Base-by-base conservation (phyloP, 1,140 invertebrate genomes). In the Bombus soroeensis region DNA sequence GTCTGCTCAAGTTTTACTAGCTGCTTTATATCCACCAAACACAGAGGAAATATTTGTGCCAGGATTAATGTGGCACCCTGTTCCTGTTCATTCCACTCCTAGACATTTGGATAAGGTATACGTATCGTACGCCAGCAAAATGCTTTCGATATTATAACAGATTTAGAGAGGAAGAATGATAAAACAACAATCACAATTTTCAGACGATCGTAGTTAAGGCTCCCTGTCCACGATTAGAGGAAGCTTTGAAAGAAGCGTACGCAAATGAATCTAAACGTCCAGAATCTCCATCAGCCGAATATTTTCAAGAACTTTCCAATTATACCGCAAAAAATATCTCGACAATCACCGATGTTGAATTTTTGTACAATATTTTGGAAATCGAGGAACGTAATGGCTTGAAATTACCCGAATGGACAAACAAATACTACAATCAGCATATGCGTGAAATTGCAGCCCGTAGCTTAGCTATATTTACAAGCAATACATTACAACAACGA, bases 41-140 rank as follows among this genome's bases (percentile, higher is more conserved):
- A 94, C 96, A 12, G 94, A 96, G 41, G 97, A 98, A 91, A 95
- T 96, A 83, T 98, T 98, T 96, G 96, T 98, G 91, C 93, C 95
- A 0, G 94, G 96, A 71, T 94, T 99, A 70, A 91, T 94, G 1
- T 99, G 98, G 98, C 97, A 98, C 90, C 98, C 98, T 0, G 97
- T 99, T 90, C 98, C 98, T 2, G 96, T 99, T 28, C 97, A 98
- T 94, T 97, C 97, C 10, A 94, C 96, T 66, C 97, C 97, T 0
- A 96, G 95, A 74, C 87, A 95, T 39, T 89, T 96, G 62, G 98
- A 98, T 93, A 96, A 96, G 93, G 97, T 98, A 96, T 95, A 94
- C 12, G 1, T 18, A 32, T 32, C 15, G 12, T 34, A 32, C 8
- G 32, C 15, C 15, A 37, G 18, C 9, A 70, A 70, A 70, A 37